These are phyloP conservation scores for Enteromius afrohamiltoni DNA, from an alignment of 2,797 vertebrate species.

Conservation along the genomic window DNA sequence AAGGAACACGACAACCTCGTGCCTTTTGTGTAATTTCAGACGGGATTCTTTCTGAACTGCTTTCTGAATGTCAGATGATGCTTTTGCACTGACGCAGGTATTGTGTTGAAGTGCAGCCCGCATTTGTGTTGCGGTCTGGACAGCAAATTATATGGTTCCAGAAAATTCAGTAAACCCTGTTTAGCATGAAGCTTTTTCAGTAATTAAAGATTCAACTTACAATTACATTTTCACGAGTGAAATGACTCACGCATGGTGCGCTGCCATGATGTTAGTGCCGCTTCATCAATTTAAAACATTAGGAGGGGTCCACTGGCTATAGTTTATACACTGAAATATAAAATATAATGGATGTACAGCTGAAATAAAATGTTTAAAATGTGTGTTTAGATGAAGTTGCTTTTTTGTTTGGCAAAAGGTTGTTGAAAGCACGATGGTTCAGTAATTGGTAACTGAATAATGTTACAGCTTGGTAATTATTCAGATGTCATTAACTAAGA, in stretches of 20 bases:
- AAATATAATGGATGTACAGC: neutral
- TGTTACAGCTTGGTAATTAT: neutral
- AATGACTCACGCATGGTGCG: constrained; percentile 12
- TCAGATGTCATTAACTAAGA: constrained; percentile 32
- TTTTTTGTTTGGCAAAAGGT: neutral
- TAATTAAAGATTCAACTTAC: constrained; percentile 31
- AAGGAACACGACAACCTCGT: constrained; percentile 1
- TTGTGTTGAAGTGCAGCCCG: neutral
- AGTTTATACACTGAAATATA: neutral
- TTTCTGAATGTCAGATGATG: neutral
- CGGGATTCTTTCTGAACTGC: neutral
- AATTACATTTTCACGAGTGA: constrained; percentile 6
- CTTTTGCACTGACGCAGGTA: neutral
- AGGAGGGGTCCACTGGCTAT: neutral
- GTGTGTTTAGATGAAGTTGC: neutral
- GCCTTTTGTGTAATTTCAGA: neutral
- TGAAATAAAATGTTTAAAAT: neutral
- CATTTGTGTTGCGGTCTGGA: neutral
- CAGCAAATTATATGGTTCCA: neutral
- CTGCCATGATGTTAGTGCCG: constrained; percentile 6
- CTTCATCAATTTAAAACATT: neutral
- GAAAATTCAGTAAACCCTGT: neutral
- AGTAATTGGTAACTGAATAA: neutral
- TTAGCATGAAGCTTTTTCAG: constrained; percentile 23
- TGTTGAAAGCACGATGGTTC: neutral